A percentile compares a stretch with the other conserved stretches of the same genome.
phyloP scores from a whole-genome alignment of 2,113 vertebrate genomes.

The Bungarus multicinctus region DNA sequence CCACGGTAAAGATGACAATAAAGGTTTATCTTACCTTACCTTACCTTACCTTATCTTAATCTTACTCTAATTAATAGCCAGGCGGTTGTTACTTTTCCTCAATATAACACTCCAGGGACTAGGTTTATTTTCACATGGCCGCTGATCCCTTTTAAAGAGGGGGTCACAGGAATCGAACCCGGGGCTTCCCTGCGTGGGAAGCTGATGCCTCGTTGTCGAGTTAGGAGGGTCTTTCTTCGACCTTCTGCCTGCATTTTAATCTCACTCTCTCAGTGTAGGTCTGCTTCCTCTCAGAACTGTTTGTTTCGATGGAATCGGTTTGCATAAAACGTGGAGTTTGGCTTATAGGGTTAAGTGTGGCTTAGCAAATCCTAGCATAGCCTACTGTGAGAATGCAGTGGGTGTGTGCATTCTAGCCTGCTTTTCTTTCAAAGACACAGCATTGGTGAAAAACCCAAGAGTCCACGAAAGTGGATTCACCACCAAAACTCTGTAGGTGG shows the following conservation, averaged over 20 bases:
- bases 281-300: background rate
- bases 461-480: background rate
- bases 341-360: background rate
- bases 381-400: background rate
- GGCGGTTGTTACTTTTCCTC: too few relatives aligned
- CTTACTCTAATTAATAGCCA: background rate
- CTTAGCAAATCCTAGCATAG: background rate
- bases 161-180: background rate
- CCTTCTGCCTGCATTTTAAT: background rate
- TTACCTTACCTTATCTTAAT: too few relatives aligned
- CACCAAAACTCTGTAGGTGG: background rate
- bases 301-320: background rate
- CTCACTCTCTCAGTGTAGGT: background rate
- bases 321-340: background rate
- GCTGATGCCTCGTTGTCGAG: background rate
- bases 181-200: background rate
- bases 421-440: background rate
- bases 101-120: background rate
- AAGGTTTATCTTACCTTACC: too few relatives aligned
- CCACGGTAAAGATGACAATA: too few relatives aligned
- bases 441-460: background rate
- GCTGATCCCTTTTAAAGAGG: background rate
- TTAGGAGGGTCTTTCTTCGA: background rate
- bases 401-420: background rate
- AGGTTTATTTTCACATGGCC: background rate